phyloP scores from a whole-genome alignment of 2,113 vertebrate genomes.

The Gobio gobio region DNA sequence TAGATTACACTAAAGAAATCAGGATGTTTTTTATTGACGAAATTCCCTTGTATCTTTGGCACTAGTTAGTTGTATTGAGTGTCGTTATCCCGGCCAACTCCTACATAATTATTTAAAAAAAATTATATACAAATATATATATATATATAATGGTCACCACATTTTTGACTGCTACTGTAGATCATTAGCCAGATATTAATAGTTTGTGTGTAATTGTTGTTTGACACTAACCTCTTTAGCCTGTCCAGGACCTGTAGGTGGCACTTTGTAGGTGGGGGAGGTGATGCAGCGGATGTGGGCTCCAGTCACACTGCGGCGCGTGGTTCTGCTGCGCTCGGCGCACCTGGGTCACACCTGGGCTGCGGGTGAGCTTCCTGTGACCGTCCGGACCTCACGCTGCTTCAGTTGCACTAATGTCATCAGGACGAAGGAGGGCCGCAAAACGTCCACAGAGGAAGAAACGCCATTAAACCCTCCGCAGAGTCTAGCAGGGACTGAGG shows the following conservation, averaged over 20 bases:
- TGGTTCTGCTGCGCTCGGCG: slow-evolving; percentile 28
- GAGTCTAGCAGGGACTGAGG: slow-evolving; percentile 29
- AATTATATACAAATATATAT: too few relatives aligned
- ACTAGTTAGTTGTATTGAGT: too few relatives aligned
- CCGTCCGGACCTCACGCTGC: slow-evolving; percentile 20
- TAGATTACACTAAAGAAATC: too few relatives aligned
- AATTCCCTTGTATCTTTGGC: too few relatives aligned
- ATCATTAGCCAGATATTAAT: neutral
- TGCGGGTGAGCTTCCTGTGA: neutral
- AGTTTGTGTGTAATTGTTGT: neutral
- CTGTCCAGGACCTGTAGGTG: slow-evolving; percentile 26
- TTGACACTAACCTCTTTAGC: neutral
- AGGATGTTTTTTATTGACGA: too few relatives aligned
- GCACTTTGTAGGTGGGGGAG: neutral
- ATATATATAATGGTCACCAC: neutral
- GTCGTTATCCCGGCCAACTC: too few relatives aligned
- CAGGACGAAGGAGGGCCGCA: neutral
- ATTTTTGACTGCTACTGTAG: neutral
- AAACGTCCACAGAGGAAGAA: slow-evolving; percentile 17
- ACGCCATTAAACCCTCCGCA: slow-evolving; percentile 28
- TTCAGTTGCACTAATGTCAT: slow-evolving; percentile 38
- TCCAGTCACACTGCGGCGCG: slow-evolving; percentile 23
- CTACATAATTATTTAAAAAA: too few relatives aligned
- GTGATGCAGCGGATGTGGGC: slow-evolving; percentile 45
- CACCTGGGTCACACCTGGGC: slow-evolving; percentile 28